phyloP scores from a whole-genome alignment of 2,113 vertebrate species.

The Eptesicus fuscus region DNA sequence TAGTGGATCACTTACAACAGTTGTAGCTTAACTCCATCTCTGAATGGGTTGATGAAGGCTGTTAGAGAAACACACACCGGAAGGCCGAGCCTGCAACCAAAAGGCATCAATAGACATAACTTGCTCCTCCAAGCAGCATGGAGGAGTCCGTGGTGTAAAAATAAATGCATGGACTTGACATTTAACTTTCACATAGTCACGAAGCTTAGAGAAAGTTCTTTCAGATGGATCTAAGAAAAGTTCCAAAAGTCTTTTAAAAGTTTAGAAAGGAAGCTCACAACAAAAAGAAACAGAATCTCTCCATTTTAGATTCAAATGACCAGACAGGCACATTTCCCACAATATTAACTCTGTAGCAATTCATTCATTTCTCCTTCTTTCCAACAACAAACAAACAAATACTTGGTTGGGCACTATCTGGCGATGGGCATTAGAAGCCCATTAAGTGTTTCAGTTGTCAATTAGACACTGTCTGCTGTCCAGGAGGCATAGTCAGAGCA shows the following conservation, averaged over 20 bases:
- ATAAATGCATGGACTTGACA: background rate
- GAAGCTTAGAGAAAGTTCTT: background rate
- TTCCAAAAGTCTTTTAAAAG: background rate
- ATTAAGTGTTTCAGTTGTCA: background rate
- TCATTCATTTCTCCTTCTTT: background rate
- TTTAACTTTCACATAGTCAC: background rate
- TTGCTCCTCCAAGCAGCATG: background rate
- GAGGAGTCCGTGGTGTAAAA: background rate
- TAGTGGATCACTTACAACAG: background rate
- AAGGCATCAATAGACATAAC: background rate
- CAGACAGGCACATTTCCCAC: background rate
- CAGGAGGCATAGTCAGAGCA: background rate
- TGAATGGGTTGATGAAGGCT: background rate
- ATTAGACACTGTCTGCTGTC: background rate
- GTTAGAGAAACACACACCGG: background rate
- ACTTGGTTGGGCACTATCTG: background rate
- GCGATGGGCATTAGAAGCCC: background rate
- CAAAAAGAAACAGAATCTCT: background rate
- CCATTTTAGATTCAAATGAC: background rate
- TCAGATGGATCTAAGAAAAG: background rate
- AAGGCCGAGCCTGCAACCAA: background rate
- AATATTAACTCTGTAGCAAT: background rate
- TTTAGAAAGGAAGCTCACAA: background rate
- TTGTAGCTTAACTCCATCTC: background rate
- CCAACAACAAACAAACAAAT: background rate